Percentiles rank a stretch among this genome's conserved stretches.
phyloP scores from a whole-genome alignment of 1,140 invertebrate species.

The Drosophila azteca region DNA sequence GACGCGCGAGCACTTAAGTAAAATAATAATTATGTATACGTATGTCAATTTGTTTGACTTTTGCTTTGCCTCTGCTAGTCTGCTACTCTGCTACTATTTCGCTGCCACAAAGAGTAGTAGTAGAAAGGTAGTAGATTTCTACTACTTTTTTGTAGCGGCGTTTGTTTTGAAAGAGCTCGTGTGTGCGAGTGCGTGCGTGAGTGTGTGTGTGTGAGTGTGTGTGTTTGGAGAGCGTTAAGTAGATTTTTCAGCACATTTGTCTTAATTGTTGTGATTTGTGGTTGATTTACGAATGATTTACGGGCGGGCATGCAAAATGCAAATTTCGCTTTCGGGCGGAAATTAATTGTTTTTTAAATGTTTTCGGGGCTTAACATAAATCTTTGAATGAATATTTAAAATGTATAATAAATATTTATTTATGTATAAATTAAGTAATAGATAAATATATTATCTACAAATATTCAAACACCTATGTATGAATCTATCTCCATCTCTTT shows the following conservation, averaged over 20 bases:
- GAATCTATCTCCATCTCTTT: no score
- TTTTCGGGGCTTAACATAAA: slow-evolving; percentile 27
- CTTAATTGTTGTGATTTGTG: slow-evolving; percentile 82
- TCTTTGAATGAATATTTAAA: slow-evolving; percentile 3
- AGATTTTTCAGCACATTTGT: slow-evolving; percentile 83
- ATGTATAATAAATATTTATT: not conserved
- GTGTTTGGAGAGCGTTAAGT: slow-evolving; percentile 69
- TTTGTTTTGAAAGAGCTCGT: slow-evolving; percentile 77
- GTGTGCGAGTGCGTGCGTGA: slow-evolving; percentile 28
- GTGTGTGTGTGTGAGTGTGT: slow-evolving; percentile 20
- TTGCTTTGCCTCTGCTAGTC: slow-evolving; percentile 39
- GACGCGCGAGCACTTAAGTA: slow-evolving; percentile 82
- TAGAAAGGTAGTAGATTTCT: slow-evolving; percentile 44
- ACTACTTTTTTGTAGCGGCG: slow-evolving; percentile 55
- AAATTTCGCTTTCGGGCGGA: slow-evolving; percentile 23
- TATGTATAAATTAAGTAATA: not conserved
- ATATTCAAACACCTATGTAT: not conserved
- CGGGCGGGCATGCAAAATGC: slow-evolving; percentile 27
- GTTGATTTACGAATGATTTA: slow-evolving; percentile 81
- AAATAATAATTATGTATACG: slow-evolving; percentile 82
- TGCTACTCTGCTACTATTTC: slow-evolving; percentile 4
- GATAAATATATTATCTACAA: not conserved
- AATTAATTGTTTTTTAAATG: slow-evolving; percentile 71
- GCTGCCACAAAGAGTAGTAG: not conserved
- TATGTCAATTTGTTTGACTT: slow-evolving; percentile 83